Percentiles rank a stretch among this genome's conserved stretches.
Conservation (phyloP, 2,888 invertebrate species). For the Pandemis heparana region DNA sequence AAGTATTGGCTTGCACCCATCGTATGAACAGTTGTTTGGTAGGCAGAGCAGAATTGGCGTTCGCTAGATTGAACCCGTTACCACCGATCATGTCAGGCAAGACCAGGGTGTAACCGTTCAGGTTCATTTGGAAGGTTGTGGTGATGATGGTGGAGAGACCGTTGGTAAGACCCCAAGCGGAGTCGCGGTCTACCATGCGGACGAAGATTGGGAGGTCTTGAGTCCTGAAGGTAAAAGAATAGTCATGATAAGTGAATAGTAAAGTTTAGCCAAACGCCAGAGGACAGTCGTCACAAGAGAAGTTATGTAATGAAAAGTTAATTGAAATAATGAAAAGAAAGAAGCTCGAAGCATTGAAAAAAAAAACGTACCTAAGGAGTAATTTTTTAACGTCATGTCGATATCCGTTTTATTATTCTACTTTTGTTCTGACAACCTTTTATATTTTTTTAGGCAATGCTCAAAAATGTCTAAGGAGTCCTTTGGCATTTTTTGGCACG, state of each 20-base stretch:
- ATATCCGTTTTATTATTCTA: too few species aligned
- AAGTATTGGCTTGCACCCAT: constrained; percentile 91
- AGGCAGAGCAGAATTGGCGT: constrained; percentile 77
- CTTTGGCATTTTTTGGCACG: too few species aligned
- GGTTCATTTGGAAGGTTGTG: constrained; percentile 87
- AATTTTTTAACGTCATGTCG: too few species aligned
- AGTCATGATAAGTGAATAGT: not conserved
- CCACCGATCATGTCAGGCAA: constrained; percentile 93
- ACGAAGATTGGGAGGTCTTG: constrained; percentile 90
- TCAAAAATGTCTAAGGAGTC: too few species aligned
- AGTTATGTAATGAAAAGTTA: too few species aligned
- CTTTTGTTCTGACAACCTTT: too few species aligned
- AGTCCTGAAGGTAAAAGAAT: constrained; percentile 70
- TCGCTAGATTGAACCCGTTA: constrained; percentile 84
- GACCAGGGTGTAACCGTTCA: constrained; percentile 89
- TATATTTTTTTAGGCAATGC: too few species aligned
- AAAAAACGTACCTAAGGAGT: too few species aligned
- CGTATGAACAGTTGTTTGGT: constrained; percentile 88
- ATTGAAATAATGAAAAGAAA: too few species aligned
- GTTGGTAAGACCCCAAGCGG: constrained; percentile 88
- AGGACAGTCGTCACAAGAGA: too few species aligned
- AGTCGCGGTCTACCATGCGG: constrained; percentile 92
- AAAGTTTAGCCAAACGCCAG: too few species aligned
- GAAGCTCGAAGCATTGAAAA: too few species aligned
- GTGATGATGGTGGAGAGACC: constrained; percentile 91